phyloP scores from a whole-genome alignment of 2,797 vertebrate genomes.

The Eulemur rubriventer region DNA sequence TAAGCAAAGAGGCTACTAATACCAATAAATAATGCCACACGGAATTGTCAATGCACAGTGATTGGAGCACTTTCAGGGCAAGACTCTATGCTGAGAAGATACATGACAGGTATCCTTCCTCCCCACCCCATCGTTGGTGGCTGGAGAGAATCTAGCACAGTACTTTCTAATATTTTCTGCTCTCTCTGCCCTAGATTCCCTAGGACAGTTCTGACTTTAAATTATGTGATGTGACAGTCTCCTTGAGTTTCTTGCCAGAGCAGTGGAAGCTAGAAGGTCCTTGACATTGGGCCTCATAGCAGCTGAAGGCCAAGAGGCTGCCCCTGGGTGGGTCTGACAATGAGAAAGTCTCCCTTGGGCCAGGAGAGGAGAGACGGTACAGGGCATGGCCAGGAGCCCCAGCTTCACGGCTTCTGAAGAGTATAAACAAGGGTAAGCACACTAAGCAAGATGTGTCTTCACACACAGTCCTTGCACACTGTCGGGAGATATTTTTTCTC shows the following conservation, averaged over 20 bases:
- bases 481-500: not conserved
- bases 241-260: not conserved
- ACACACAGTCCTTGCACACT: not conserved
- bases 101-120: accelerated
- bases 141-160: not conserved
- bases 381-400: not conserved
- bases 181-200: not conserved
- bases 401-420: not conserved
- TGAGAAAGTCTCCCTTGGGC: not conserved
- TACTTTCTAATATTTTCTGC: not conserved
- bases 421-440: not conserved
- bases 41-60: not conserved
- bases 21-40: not conserved
- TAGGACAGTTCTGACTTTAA: not conserved
- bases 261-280: not conserved
- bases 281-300: not conserved
- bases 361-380: not conserved
- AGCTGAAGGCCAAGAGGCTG: not conserved
- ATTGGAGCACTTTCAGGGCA: not conserved
- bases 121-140: not conserved
- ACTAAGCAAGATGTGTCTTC: too few relatives aligned
- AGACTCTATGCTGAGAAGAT: not conserved
- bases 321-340: not conserved
- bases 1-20: not conserved
- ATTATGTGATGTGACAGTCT: not conserved